Percentiles rank a stretch among this genome's conserved stretches.
These are phyloP conservation scores for Ictalurus punctatus DNA, from an alignment of 2,113 vertebrate species.

Conservation along the genomic window DNA sequence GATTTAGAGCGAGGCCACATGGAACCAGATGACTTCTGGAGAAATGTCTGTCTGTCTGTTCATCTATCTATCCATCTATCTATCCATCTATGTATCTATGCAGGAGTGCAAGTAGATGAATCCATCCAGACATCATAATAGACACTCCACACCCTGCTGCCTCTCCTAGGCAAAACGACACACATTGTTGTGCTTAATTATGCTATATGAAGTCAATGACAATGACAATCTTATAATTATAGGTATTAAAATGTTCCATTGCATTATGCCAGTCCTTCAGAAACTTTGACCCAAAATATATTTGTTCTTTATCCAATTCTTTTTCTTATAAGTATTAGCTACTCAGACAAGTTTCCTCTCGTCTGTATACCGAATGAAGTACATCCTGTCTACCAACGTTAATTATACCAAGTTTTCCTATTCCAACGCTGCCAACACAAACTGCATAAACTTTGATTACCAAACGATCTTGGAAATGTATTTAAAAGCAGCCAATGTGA, in stretches of 20 bases:
- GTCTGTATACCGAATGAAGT: background rate
- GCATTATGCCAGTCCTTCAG: background rate
- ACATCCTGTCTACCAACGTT: background rate
- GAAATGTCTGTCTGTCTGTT: background rate
- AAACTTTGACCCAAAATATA: background rate
- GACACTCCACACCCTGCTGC: constrained; percentile 9
- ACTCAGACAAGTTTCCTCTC: background rate
- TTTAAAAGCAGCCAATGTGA: background rate
- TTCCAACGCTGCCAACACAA: background rate
- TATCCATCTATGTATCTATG: background rate
- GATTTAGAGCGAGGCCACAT: background rate
- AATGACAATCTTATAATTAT: background rate
- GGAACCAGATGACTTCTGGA: background rate
- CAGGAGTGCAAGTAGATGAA: background rate
- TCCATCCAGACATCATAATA: background rate
- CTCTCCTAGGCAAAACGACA: background rate
- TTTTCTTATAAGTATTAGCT: background rate
- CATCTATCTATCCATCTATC: no score
- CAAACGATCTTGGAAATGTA: background rate
- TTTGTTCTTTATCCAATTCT: background rate
- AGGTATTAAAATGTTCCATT: background rate
- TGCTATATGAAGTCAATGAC: background rate
- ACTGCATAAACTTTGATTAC: background rate
- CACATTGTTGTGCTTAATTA: background rate
- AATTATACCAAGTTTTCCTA: background rate